Conservation (phyloP, 2,113 vertebrate species). For the Syrmaticus mikado region DNA sequence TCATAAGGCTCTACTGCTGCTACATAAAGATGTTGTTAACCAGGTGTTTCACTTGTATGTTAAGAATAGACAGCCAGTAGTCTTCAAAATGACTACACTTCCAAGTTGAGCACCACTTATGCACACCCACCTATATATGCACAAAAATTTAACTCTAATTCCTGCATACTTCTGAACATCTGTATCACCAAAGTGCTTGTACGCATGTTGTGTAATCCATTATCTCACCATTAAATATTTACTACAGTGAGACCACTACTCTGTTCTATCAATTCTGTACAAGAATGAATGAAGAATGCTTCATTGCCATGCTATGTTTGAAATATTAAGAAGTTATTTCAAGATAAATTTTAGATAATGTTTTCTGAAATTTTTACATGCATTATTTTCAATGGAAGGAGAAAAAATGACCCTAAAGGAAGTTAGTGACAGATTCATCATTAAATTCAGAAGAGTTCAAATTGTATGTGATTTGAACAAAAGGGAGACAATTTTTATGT, state of each 20-base stretch:
- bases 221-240: neutral
- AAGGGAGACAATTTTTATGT: neutral
- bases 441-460: neutral
- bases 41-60: neutral
- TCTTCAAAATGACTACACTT: neutral
- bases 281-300: neutral
- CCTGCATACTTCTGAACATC: neutral
- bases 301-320: neutral
- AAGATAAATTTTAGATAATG: neutral
- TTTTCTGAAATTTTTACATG: neutral
- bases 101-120: neutral
- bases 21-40: neutral
- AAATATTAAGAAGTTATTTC: neutral
- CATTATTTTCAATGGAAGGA: neutral
- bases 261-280: neutral
- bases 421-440: neutral
- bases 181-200: neutral
- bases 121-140: neutral
- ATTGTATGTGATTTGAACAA: neutral
- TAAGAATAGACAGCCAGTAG: neutral
- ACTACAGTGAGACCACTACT: neutral
- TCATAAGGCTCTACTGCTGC: neutral
- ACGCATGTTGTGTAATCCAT: neutral
- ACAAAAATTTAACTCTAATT: neutral
- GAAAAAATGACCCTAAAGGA: neutral